These are phyloP conservation scores for Tribolium castaneum DNA, from an alignment of 1,140 invertebrate genomes.

Conservation along the genomic window DNA sequence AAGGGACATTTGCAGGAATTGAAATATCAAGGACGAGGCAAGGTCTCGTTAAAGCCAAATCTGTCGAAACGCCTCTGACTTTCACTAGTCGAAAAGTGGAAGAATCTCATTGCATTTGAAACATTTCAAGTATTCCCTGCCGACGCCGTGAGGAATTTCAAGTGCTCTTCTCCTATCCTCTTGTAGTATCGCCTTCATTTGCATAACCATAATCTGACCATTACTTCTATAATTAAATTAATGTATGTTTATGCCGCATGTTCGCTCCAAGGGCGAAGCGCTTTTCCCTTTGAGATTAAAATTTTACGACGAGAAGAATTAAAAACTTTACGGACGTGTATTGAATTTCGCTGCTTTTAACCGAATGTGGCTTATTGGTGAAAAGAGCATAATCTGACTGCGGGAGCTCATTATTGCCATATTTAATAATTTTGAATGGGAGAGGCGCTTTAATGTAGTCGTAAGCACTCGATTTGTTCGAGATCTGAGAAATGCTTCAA, in stretches of 20 bases:
- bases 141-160: constrained; percentile 8
- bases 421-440: constrained; percentile 1
- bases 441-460: background rate
- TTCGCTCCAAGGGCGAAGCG: background rate
- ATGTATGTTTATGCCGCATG: constrained; percentile 16
- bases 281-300: constrained; percentile 23
- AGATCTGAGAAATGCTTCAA: background rate
- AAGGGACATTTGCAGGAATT: constrained; percentile 22
- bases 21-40: background rate
- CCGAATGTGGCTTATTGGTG: constrained; percentile 7
- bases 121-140: constrained; percentile 2
- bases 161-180: constrained; percentile 5
- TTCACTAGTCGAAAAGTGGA: background rate
- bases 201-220: constrained; percentile 25
- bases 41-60: no score
- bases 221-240: constrained; percentile 39
- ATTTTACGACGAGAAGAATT: constrained; percentile 9
- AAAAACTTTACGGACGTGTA: constrained; percentile 9
- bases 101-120: constrained; percentile 11
- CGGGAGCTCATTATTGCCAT: background rate
- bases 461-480: no score
- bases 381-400: background rate
- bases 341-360: background rate
- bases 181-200: constrained; percentile 13
- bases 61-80: no score